Percentiles rank a stretch among this genome's conserved stretches.
These are phyloP conservation scores for Mycteria americana DNA, from an alignment of 2,797 vertebrate genomes.

Conservation along the genomic window DNA sequence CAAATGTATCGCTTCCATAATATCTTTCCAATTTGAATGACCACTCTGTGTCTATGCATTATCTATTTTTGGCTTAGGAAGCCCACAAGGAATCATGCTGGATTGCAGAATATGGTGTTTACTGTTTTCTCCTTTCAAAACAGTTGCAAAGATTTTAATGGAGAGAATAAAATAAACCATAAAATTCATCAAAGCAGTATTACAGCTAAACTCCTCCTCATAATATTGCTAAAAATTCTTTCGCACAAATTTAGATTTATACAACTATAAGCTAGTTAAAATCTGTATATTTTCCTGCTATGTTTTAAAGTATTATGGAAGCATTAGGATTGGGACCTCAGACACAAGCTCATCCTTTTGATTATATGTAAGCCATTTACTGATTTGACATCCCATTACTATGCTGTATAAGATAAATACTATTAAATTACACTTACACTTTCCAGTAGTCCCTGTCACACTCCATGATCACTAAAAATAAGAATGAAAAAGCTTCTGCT, in stretches of 20 bases:
- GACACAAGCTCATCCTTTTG: not conserved
- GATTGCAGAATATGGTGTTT: not conserved
- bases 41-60: not conserved
- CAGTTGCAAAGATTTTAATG: not conserved
- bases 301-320: not conserved
- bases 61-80: not conserved
- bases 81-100: not conserved
- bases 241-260: not conserved
- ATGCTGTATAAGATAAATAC: not conserved
- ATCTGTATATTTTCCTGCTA: not conserved
- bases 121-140: not conserved
- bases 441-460: not conserved
- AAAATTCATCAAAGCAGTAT: not conserved
- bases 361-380: not conserved
- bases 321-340: not conserved
- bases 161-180: not conserved
- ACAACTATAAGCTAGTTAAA: not conserved
- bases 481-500: not conserved
- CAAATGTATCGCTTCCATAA: not conserved
- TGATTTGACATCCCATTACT: not conserved
- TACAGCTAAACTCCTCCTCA: not conserved
- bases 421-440: not conserved
- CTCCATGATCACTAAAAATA: not conserved
- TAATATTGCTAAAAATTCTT: not conserved
- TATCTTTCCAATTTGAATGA: not conserved